These are phyloP conservation scores for Trichonephila clavipes DNA, from an alignment of 1,140 invertebrate genomes.

Conservation along the genomic window DNA sequence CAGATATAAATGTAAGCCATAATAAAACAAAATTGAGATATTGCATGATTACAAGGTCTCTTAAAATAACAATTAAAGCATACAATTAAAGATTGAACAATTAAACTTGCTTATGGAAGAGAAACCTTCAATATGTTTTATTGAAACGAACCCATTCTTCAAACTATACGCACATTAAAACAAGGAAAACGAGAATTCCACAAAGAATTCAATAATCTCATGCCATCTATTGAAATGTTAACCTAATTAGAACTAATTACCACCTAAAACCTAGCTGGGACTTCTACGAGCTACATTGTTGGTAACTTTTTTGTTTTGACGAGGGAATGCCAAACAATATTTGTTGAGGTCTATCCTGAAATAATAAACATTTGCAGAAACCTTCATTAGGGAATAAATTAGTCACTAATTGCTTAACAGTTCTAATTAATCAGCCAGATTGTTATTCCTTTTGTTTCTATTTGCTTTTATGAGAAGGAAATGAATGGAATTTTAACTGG, in stretches of 20 bases:
- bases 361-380: constrained; percentile 27
- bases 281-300: neutral
- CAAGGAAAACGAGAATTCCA: neutral
- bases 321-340: constrained; percentile 3
- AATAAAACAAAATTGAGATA: no score
- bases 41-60: no score
- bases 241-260: constrained; percentile 24
- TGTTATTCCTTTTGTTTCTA: no score
- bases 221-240: neutral
- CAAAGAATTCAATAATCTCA: neutral
- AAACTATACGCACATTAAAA: neutral
- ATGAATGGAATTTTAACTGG: constrained; percentile 10
- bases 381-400: constrained; percentile 63
- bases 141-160: no score
- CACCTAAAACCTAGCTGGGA: neutral
- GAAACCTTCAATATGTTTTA: no score
- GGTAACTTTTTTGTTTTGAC: constrained; percentile 21
- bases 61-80: no score
- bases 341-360: neutral
- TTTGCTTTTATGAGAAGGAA: neutral
- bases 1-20: no score
- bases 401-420: constrained; percentile 52
- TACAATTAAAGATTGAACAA: no score
- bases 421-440: constrained; percentile 41
- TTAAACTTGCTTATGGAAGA: no score